A percentile compares a stretch with the other conserved stretches of the same genome.
Conservation (phyloP, 2,888 invertebrate genomes). For the Trichogramma evanescens region DNA sequence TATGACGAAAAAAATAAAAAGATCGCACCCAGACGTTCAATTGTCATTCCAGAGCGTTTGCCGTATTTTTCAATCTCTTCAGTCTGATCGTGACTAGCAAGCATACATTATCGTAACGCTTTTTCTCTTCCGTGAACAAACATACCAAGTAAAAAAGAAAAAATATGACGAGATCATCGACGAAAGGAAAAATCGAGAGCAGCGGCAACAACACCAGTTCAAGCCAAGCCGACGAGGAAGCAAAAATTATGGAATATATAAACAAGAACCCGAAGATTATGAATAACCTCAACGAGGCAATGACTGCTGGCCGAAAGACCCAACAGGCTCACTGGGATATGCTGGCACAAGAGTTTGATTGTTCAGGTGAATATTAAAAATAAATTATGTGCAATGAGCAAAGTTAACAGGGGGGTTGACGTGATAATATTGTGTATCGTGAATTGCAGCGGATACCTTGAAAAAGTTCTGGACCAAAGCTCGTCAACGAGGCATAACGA, state of each 20-base stretch:
- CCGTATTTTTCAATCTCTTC: no score
- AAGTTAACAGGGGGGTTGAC: no score
- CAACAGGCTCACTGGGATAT: slow-evolving; percentile 23
- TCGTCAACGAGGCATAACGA: background rate
- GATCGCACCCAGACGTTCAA: no score
- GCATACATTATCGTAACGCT: no score
- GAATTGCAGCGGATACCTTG: background rate
- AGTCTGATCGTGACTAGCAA: no score
- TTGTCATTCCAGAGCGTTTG: no score
- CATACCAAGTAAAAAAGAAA: no score
- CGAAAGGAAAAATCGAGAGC: no score
- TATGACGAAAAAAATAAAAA: no score
- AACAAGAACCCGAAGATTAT: slow-evolving; percentile 24
- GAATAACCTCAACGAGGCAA: slow-evolving; percentile 17
- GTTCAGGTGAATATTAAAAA: slow-evolving; percentile 22
- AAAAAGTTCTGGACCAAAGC: background rate
- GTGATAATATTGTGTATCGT: background rate
- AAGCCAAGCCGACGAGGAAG: background rate
- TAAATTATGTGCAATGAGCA: background rate
- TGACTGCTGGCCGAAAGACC: slow-evolving; percentile 1
- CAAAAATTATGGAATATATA: slow-evolving; percentile 19
- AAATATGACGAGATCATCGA: slow-evolving; percentile 18
- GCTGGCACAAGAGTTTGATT: slow-evolving; percentile 23
- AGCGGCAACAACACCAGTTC: slow-evolving; percentile 10
- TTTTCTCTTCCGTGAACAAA: no score